Conservation (phyloP, 2,888 invertebrate species). For the Carcina quercana region DNA sequence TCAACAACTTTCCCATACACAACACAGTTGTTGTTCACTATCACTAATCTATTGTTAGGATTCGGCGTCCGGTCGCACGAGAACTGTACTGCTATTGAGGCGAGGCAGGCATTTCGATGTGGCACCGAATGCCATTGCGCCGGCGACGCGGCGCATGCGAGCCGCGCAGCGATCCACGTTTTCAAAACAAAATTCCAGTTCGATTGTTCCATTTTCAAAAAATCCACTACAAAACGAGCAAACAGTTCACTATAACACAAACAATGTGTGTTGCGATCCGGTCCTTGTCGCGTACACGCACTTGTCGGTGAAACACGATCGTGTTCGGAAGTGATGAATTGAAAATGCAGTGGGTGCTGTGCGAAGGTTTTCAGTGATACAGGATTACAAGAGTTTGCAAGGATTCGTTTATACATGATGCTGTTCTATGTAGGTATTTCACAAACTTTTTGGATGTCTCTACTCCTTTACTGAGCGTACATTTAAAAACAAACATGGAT, state of each 20-base stretch:
- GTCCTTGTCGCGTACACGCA: constrained; percentile 27
- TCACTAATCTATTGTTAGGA: too few relatives aligned
- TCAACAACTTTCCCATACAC: too few relatives aligned
- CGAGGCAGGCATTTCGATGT: constrained; percentile 41
- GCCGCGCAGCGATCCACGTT: constrained; percentile 42
- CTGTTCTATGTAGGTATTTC: constrained; percentile 43
- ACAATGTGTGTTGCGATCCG: constrained; percentile 43
- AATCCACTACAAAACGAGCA: constrained; percentile 62
- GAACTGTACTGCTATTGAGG: constrained; percentile 37
- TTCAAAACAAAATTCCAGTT: constrained; percentile 59
- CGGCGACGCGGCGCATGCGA: constrained; percentile 34
- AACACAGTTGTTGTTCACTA: too few relatives aligned
- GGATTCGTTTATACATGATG: constrained; percentile 37
- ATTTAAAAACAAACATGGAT: neutral
- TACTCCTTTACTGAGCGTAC: neutral
- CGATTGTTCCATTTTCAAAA: constrained; percentile 63
- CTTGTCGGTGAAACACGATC: constrained; percentile 30
- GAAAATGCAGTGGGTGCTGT: constrained; percentile 54
- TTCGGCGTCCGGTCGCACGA: constrained; percentile 48
- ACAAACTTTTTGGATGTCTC: neutral
- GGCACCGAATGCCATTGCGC: constrained; percentile 51
- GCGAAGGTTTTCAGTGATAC: constrained; percentile 26
- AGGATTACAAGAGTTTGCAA: too few relatives aligned
- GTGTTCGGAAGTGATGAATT: constrained; percentile 26
- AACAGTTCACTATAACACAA: constrained; percentile 58